Conservation (phyloP, 2,113 vertebrate genomes). For the Mellivora capensis region DNA sequence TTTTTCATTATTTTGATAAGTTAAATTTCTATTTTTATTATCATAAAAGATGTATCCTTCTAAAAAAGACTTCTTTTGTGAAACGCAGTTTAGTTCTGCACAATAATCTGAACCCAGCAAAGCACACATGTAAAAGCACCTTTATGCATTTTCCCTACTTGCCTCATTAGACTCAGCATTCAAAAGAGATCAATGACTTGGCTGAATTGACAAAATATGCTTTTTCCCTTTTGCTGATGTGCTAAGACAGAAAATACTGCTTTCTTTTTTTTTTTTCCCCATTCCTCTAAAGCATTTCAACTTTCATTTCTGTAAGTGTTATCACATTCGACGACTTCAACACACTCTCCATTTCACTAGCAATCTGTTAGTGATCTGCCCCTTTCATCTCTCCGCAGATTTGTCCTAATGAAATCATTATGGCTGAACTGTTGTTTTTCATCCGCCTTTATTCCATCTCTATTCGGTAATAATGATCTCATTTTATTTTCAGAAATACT, state of each 20-base stretch:
- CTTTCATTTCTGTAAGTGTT: conserved; percentile 77
- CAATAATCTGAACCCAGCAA: conserved; percentile 60
- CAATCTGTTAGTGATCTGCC: conserved; percentile 77
- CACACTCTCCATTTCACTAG: conserved; percentile 70
- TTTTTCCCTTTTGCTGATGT: conserved; percentile 69
- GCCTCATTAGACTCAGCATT: conserved; percentile 75
- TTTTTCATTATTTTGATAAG: conserved; percentile 40
- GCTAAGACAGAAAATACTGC: conserved; percentile 62
- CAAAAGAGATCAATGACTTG: conserved; percentile 77
- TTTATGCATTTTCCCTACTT: conserved; percentile 70
- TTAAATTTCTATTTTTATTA: conserved; percentile 15
- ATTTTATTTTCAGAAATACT: conserved; percentile 79
- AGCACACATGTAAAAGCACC: conserved; percentile 17
- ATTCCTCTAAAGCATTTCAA: conserved; percentile 75
- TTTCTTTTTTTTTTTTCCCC: conserved; percentile 28
- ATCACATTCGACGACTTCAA: conserved; percentile 70
- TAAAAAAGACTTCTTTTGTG: conserved; percentile 34
- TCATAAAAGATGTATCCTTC: background rate
- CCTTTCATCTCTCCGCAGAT: conserved; percentile 79
- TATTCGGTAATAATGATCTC: conserved; percentile 77
- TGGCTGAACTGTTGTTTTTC: conserved; percentile 75
- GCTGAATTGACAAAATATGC: conserved; percentile 72
- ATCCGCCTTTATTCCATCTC: conserved; percentile 68
- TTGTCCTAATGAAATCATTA: conserved; percentile 82
- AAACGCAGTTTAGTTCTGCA: conserved; percentile 49